These are phyloP conservation scores for Apeltes quadracus DNA, from an alignment of 2,113 vertebrate genomes.

Conservation along the genomic window DNA sequence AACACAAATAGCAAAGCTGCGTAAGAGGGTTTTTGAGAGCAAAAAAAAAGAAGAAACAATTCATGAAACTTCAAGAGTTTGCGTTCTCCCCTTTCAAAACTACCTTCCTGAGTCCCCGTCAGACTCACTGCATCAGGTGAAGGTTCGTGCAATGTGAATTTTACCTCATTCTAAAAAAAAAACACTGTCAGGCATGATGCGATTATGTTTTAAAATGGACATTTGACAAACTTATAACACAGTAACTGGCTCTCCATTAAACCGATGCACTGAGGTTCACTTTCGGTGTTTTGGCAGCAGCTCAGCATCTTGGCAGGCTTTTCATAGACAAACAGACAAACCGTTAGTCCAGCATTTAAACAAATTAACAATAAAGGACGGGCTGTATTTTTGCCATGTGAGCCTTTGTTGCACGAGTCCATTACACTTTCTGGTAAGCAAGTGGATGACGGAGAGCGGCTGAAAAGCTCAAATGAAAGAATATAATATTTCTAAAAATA, in stretches of 20 bases:
- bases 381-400: neutral
- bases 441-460: slow-evolving; percentile 1
- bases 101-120: neutral
- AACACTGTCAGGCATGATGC: slow-evolving; percentile 5
- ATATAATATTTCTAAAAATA: neutral
- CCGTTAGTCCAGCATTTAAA: neutral
- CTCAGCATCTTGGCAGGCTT: neutral
- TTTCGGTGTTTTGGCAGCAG: neutral
- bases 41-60: slow-evolving; percentile 22
- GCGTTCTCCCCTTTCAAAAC: slow-evolving; percentile 8
- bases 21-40: neutral
- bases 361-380: neutral
- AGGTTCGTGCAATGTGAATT: slow-evolving; percentile 17
- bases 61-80: neutral
- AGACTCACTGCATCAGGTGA: neutral
- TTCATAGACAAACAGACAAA: neutral
- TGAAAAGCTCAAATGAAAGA: neutral
- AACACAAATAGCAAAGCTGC: slow-evolving; percentile 14
- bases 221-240: neutral
- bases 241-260: neutral
- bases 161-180: slow-evolving; percentile 43
- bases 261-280: neutral
- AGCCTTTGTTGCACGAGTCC: neutral
- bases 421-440: slow-evolving; percentile 4
- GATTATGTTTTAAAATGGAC: slow-evolving; percentile 19